Evolutionary conservation across 2,113 vertebrate genomes (phyloP).

Genomic region (Indicator indicator): DNA sequence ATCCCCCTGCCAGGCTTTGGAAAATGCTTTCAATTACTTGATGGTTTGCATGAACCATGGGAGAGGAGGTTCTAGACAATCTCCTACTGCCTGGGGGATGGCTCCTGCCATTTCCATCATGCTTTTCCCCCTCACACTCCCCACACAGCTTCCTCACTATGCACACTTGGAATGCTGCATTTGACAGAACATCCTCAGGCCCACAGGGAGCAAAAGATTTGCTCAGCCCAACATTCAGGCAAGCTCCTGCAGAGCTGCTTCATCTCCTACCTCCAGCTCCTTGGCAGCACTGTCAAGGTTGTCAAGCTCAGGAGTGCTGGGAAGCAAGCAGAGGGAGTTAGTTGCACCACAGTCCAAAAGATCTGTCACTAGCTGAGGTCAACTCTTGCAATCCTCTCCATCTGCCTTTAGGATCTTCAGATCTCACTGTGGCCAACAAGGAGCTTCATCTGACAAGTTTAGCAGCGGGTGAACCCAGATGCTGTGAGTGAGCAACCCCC

Average conservation of each 20-base stretch:
- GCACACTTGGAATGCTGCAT: background rate
- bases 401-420: background rate
- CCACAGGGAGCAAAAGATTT: background rate
- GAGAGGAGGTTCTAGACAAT: background rate
- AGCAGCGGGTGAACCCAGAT: background rate
- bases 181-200: background rate
- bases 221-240: background rate
- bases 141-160: background rate
- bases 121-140: background rate
- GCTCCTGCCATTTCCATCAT: fast-evolving
- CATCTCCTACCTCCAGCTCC: slow-evolving; percentile 65
- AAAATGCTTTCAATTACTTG: background rate
- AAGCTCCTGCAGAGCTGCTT: background rate
- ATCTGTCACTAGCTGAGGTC: background rate
- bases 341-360: background rate
- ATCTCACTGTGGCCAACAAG: background rate
- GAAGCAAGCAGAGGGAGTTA: background rate
- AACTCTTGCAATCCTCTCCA: background rate
- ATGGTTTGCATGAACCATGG: background rate
- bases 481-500: background rate
- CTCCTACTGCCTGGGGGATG: background rate
- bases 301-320: background rate
- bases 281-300: background rate
- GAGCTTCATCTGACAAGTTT: background rate
- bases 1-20: background rate